Evolutionary conservation across 2,113 vertebrate species (phyloP), one percentile per base, ranked within the genome.

Genomic region (Scatophagus argus): DNA sequence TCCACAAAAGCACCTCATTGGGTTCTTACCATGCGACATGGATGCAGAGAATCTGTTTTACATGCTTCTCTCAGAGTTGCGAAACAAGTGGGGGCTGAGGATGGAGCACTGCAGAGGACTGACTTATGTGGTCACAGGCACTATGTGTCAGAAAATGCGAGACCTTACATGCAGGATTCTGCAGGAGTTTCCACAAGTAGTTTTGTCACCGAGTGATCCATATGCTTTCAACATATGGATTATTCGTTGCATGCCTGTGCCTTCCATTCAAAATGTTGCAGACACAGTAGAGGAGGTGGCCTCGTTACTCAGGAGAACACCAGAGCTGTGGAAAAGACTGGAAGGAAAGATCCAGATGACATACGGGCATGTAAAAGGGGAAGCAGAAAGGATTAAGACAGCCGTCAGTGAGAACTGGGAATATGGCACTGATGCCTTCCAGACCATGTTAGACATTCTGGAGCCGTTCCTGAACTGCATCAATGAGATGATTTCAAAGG

Each of bases 81-180:
- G 97, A n/a, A 97, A 96, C 70, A 98, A 97, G 59, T 99, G 98
- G 98, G 96, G 96, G 0, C 88, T 99, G 25, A 95, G 98, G 79
- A 97, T 99, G 97, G 97, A 99, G 70, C 97, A 97, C 84, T 99
- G 98, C 69, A 94, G 95, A 25, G 95, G 95, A 27, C 91, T 95
- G 61, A 92, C 93, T 0, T 95, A 95, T 52, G 74, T 95, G 32
- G 92, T 93, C 1, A 93, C 92, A 17, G 95, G 95, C 19, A 76
- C 52, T 36, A 86, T 94, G 79, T 95, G 94, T 82, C 94, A 94
- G 84, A 94, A 94, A 64, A 93, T 95, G 88, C 91, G 94, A 6
- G 94, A 94, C 74, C 84, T 95, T 6, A 93, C 94, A 34, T 93
- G 92, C 74, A 90, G 88, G 55, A 93, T 95, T 46, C 85, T 95